Percentiles rank a stretch among this genome's conserved stretches.
Evolutionary conservation across 1,140 invertebrate species (phyloP).

Genomic region (Drosophila obscura): DNA sequence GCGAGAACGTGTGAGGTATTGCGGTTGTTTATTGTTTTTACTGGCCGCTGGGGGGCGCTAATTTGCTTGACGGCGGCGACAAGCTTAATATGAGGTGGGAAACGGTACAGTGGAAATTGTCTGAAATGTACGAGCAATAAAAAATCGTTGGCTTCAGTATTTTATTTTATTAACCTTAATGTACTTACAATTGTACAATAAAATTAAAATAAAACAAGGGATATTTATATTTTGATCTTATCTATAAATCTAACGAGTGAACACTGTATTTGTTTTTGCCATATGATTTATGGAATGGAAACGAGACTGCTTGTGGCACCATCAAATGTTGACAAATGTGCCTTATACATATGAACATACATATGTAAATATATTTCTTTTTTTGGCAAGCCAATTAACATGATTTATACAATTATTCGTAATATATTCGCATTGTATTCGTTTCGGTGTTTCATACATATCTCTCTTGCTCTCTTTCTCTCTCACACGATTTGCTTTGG

Average conservation of each 20-base stretch:
- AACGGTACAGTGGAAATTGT: too few species aligned
- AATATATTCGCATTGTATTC: not conserved
- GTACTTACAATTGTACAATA: slow-evolving; percentile 32
- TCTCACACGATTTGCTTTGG: too few species aligned
- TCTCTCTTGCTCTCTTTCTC: not conserved
- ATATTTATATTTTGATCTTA: too few species aligned
- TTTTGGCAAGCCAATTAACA: slow-evolving; percentile 38
- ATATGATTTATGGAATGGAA: slow-evolving; percentile 7
- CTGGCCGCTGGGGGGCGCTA: slow-evolving; percentile 73
- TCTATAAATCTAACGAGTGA: not conserved
- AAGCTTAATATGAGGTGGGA: slow-evolving; percentile 28
- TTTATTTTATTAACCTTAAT: slow-evolving; percentile 10
- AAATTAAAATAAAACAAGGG: slow-evolving; percentile 15
- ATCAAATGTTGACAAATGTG: slow-evolving; percentile 21
- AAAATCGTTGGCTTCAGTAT: too few species aligned
- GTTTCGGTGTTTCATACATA: not conserved
- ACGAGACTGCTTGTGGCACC: not conserved
- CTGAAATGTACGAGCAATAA: too few species aligned
- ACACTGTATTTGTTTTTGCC: not conserved
- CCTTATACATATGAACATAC: too few species aligned
- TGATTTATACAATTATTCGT: slow-evolving; percentile 24
- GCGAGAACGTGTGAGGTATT: too few species aligned
- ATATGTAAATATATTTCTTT: not conserved
- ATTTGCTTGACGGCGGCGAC: slow-evolving; percentile 65
- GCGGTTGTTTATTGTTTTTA: slow-evolving; percentile 69